Conservation (phyloP, 2,888 invertebrate genomes). For the Hyalella azteca region DNA sequence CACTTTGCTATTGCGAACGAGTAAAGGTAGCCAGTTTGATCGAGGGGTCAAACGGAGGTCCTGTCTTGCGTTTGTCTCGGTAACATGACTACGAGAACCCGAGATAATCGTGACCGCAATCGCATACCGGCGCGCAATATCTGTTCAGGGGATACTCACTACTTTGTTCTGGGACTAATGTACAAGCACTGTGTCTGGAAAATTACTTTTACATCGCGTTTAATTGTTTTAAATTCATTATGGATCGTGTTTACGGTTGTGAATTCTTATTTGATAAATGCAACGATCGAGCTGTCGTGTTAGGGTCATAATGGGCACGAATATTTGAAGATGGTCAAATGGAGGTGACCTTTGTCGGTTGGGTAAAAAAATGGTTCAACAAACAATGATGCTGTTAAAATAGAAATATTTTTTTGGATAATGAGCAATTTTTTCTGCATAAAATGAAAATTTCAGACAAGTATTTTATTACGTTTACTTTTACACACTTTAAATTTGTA, state of each 20-base stretch:
- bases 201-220: constrained; percentile 27
- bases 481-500: no score
- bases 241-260: constrained; percentile 2
- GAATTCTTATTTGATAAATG: neutral
- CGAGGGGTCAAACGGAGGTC: constrained; percentile 15
- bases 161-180: constrained; percentile 29
- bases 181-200: constrained; percentile 17
- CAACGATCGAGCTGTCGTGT: neutral
- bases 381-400: no score
- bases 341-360: no score
- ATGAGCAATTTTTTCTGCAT: no score
- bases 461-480: no score
- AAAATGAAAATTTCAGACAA: no score
- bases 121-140: constrained; percentile 10
- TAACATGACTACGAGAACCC: neutral
- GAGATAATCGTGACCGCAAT: neutral
- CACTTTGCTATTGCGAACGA: no score
- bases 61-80: constrained; percentile 5
- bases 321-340: no score
- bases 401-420: no score
- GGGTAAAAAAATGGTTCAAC: no score
- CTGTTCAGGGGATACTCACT: constrained; percentile 13
- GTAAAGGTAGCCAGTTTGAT: neutral
- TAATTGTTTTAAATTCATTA: constrained; percentile 2
- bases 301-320: no score